Base-by-base conservation (phyloP, 2,888 invertebrate species). In the Agrenia bidenticulata region DNA sequence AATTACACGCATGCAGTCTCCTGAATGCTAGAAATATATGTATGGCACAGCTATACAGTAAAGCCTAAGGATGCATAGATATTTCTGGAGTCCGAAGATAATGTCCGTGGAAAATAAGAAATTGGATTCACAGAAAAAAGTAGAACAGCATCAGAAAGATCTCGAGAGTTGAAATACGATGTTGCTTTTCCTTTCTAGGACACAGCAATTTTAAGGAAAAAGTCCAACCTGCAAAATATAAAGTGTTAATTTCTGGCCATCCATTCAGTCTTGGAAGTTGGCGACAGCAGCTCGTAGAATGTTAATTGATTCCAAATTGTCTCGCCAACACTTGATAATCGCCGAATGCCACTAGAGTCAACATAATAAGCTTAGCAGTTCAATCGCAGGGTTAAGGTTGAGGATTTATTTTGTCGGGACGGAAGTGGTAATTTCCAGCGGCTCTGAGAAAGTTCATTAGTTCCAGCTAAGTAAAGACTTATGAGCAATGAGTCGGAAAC, bases 251-350 rank as follows among this genome's bases (percentile, higher is more conserved):
- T 27, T 27, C 54, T 24, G 24, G 15, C 27, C 26, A n/a, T 27
- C 32, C n/a, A n/a, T 26, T 54, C 54, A 26, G n/a, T 45, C 19
- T 45, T 54, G 2, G 7, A 21, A 57, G 56, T 57, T 57, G 56
- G 62, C 62, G 54, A 54, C 54, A 54, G 62, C 54, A 54, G 62
- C 54, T 54, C 62, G 55, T 51, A 61, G 53, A 39, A 39, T 59
- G 67, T 67, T 67, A 67, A 67, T 67, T 67, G 67, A 63, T 60
- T 37, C 67, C 63, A 66, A 66, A 66, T 67, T 67, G 66, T 60
- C 24, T 63, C 32, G 59, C 41, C 63, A 63, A 63, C 56, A 57
- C 56, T 57, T 57, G 56, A 57, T 57, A 57, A 57, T 57, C 41
- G 19, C 24, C 19, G n/a, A 57, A 57, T 57, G 41, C 41, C 56